phyloP scores from a whole-genome alignment of 2,797 vertebrate species.

The Eupleurogrammus muticus region DNA sequence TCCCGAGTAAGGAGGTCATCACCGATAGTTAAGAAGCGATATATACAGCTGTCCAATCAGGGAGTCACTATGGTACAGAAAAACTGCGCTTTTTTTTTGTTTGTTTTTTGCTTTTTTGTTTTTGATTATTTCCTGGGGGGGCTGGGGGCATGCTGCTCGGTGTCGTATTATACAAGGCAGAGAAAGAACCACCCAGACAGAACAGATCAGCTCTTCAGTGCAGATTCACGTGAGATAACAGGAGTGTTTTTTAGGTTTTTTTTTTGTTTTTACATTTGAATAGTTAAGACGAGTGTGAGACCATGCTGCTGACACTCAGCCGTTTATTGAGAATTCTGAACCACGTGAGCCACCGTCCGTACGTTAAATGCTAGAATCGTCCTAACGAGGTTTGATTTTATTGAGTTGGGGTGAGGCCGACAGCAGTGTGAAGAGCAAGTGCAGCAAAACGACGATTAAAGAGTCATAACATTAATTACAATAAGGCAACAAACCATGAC shows the following conservation, averaged over 20 bases:
- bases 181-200: conserved; percentile 36
- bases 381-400: conserved; percentile 63
- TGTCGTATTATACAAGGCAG: conserved; percentile 68
- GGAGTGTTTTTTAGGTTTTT: conserved; percentile 37
- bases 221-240: conserved; percentile 47
- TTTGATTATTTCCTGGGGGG: conserved; percentile 40
- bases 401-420: conserved; percentile 49
- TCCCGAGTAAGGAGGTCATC: conserved; percentile 70
- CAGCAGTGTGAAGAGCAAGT: conserved; percentile 68
- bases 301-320: conserved; percentile 50
- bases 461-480: conserved; percentile 67
- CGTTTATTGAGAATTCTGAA: no score
- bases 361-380: conserved; percentile 44
- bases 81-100: no score
- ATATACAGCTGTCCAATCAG: conserved; percentile 83
- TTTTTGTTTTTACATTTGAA: conserved; percentile 26
- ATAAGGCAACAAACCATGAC: conserved; percentile 84
- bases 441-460: conserved; percentile 70
- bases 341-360: no score
- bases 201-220: conserved; percentile 56
- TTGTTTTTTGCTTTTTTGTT: no score
- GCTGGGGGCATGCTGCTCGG: conserved; percentile 64
- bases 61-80: conserved; percentile 75
- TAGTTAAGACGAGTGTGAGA: conserved; percentile 16
- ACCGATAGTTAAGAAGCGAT: conserved; percentile 79